Base-by-base conservation (phyloP, 2,113 vertebrate species). In the Polyodon spathula region DNA sequence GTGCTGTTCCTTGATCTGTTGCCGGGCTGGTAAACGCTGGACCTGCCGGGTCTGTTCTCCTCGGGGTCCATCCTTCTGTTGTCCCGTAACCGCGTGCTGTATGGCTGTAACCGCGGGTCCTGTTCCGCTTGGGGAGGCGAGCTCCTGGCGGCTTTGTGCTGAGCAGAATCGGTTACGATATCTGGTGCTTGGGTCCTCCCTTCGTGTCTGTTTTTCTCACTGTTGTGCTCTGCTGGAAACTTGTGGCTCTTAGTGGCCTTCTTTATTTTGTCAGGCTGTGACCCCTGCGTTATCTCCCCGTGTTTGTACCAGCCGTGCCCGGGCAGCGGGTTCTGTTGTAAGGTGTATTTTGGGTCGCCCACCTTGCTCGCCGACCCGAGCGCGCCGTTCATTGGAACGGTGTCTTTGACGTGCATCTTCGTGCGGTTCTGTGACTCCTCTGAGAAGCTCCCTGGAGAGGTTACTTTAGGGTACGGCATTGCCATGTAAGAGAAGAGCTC, bases 21-120 rank as follows among this genome's bases (percentile, higher is more conserved):
- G 0, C 58, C 38, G 0, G 58, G 50, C 66, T 81, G 75, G 37
- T 72, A 60, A 5, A 76, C 72, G 0, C 68, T 68, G 4, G 70
- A 73, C 67, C 84, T 87, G 10, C 84, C 76, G 0, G 92, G 73
- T 1, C 88, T 77, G 78, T 93, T 93, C 75, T 88, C 86, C 54
- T 89, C 79, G 0, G 65, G 86, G 70, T 88, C 81, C 74, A 83
- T 68, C 4, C 73, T 71, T 16, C 79, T 59, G 67, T 62, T 76
- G 16, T 14, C 16, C 44, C 8, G 8, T 46, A 10, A 6, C 83
- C 78, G 0, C 64, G 37, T 16, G 69, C 72, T 14, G 76, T 58
- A 0, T 74, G 75, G 12, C 65, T 63, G 54, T 0, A 66, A 63
- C 78, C 54, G 69, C 62, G 54, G 69, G 77, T 56, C 44, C 4